These are phyloP conservation scores for Seriola dumerili DNA, from an alignment of 2,113 vertebrate species.

Conservation along the genomic window DNA sequence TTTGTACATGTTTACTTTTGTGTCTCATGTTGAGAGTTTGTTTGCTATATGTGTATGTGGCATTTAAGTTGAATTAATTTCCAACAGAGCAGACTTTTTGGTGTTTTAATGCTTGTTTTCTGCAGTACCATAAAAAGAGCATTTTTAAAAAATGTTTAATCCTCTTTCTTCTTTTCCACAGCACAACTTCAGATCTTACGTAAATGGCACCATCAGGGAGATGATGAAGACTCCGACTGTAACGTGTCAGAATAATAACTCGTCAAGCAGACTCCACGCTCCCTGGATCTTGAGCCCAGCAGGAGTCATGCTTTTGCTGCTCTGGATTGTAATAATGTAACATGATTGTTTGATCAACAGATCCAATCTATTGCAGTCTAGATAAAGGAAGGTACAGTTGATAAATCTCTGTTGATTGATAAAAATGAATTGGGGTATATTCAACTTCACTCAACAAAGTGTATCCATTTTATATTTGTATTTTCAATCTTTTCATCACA, in stretches of 20 bases:
- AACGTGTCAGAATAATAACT: conserved; percentile 32
- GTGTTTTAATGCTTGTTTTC: not conserved
- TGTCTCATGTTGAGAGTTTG: too few relatives aligned
- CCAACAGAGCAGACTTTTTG: not conserved
- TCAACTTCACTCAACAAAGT: not conserved
- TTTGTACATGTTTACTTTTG: too few relatives aligned
- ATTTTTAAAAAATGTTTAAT: too few relatives aligned
- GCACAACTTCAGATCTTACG: fast-evolving
- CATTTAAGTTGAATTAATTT: not conserved
- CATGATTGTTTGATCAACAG: not conserved
- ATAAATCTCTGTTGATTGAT: not conserved
- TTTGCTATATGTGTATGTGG: too few relatives aligned
- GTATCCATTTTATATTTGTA: not conserved
- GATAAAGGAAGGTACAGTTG: not conserved
- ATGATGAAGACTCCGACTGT: conserved; percentile 50
- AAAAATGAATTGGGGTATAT: not conserved
- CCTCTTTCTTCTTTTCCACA: conserved; percentile 32
- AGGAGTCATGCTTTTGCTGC: conserved; percentile 29
- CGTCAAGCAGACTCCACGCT: not conserved
- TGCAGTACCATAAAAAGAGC: not conserved
- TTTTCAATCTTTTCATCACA: conserved; percentile 5
- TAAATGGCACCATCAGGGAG: conserved; percentile 12
- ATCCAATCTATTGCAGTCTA: not conserved
- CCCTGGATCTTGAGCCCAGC: conserved; percentile 39
- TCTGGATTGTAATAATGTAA: conserved; percentile 43